Evolutionary conservation across 1,140 invertebrate species (phyloP).

Genomic region (Aphelenchoides fujianensis): DNA sequence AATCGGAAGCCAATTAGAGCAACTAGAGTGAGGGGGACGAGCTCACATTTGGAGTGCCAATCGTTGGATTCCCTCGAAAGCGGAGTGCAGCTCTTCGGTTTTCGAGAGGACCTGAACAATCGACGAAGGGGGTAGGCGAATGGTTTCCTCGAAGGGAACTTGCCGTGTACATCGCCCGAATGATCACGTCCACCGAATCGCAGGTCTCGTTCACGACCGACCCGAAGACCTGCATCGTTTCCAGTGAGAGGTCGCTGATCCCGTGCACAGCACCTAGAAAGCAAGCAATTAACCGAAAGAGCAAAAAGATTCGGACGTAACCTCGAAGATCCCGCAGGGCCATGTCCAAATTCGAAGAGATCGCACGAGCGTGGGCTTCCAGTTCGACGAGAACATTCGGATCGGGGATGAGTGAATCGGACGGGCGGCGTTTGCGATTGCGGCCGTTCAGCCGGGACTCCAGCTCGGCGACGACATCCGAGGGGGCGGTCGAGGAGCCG

Average conservation of each 20-base stretch:
- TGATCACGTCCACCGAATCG: conserved; percentile 37
- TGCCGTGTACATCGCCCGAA: conserved; percentile 45
- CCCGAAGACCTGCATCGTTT: conserved; percentile 40
- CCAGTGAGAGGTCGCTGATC: conserved; percentile 43
- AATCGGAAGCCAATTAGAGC: background rate
- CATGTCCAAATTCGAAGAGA: conserved; percentile 48
- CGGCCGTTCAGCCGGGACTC: background rate
- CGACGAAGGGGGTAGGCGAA: no score
- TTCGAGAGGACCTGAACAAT: background rate
- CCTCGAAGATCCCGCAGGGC: conserved; percentile 41
- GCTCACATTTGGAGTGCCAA: conserved; percentile 7
- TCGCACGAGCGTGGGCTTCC: conserved; percentile 41
- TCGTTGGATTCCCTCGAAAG: conserved; percentile 4
- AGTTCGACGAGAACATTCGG: conserved; percentile 29
- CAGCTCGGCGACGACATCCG: background rate
- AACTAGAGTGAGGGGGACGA: background rate
- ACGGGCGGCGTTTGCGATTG: conserved; percentile 21
- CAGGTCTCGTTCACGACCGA: conserved; percentile 36
- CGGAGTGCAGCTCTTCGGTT: conserved; percentile 2
- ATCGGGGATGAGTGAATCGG: conserved; percentile 34
- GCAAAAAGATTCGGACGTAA: conserved; percentile 1
- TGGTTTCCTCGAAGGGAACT: no score
- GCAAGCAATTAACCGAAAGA: conserved; percentile 5
- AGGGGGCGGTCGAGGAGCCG: no score
- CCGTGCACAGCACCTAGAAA: conserved; percentile 45